Evolutionary conservation across 2,113 vertebrate species (phyloP).

Genomic region (Pagrus major): DNA sequence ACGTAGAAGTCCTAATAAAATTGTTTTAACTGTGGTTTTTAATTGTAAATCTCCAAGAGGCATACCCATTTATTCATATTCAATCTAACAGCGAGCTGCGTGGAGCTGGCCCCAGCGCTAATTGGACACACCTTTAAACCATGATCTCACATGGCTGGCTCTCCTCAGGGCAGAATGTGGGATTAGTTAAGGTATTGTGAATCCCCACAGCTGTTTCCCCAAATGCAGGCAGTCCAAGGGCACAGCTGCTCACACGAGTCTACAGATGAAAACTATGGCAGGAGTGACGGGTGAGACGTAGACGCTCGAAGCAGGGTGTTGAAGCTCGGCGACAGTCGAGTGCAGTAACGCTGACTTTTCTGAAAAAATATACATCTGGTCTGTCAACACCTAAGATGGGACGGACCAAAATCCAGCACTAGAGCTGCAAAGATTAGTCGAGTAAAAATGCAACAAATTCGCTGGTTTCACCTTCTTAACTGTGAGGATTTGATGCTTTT

Average conservation of each 20-base stretch:
- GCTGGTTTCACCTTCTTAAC: too few species aligned
- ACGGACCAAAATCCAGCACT: too few species aligned
- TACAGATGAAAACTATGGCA: constrained; percentile 60
- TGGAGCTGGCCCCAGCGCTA: constrained; percentile 53
- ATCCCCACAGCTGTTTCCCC: constrained; percentile 81
- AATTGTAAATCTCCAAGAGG: constrained; percentile 6
- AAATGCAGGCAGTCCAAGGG: constrained; percentile 70
- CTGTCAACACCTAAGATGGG: too few species aligned
- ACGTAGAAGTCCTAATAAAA: not conserved
- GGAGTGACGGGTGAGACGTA: constrained; percentile 29
- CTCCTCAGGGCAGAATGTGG: constrained; percentile 75
- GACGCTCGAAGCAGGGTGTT: constrained; percentile 27
- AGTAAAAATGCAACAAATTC: too few species aligned
- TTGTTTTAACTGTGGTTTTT: not conserved
- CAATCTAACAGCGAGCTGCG: constrained; percentile 2
- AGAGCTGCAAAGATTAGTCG: too few species aligned
- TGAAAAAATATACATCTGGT: too few species aligned
- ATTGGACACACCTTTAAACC: constrained; percentile 80
- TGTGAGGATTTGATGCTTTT: too few species aligned
- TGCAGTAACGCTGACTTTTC: too few species aligned
- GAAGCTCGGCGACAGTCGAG: constrained; percentile 24
- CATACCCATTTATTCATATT: not conserved
- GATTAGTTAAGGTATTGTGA: constrained; percentile 81
- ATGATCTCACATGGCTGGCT: constrained; percentile 78
- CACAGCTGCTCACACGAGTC: constrained; percentile 80